Evolutionary conservation across 1,140 invertebrate species (phyloP).

Genomic region (Leptinotarsa lineolata): DNA sequence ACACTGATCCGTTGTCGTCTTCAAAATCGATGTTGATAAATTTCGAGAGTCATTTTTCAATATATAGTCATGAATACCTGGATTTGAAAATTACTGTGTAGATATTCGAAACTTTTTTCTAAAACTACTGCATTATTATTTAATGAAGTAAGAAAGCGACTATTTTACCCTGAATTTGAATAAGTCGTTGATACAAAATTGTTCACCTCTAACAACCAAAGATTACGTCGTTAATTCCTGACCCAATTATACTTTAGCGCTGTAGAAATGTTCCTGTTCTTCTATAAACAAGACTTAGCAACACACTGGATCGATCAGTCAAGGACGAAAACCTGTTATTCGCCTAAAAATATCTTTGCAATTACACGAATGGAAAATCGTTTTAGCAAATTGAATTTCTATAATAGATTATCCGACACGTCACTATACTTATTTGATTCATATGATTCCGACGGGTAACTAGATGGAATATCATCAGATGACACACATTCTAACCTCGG

Average conservation of each 20-base stretch:
- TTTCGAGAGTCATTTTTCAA: too few relatives aligned
- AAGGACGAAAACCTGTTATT: background rate
- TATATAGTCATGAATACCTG: background rate
- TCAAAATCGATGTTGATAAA: too few relatives aligned
- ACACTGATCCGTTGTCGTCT: too few relatives aligned
- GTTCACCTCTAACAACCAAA: too few relatives aligned
- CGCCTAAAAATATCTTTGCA: slow-evolving; percentile 11
- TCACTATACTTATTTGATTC: background rate
- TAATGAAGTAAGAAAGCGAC: too few relatives aligned
- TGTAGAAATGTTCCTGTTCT: too few relatives aligned
- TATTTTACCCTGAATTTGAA: too few relatives aligned
- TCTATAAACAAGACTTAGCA: background rate
- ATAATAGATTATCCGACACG: background rate
- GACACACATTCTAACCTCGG: background rate
- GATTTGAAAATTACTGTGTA: background rate
- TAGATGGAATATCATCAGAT: background rate
- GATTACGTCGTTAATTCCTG: too few relatives aligned
- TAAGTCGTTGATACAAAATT: too few relatives aligned
- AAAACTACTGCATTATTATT: too few relatives aligned
- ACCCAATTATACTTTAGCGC: too few relatives aligned
- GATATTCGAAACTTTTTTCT: background rate
- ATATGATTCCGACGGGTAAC: background rate
- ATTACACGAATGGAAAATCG: slow-evolving; percentile 5
- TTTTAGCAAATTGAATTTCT: slow-evolving; percentile 12
- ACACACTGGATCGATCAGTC: background rate